Percentiles rank a stretch among this genome's conserved stretches.
Evolutionary conservation across 2,888 invertebrate genomes (phyloP).

Genomic region (Pandemis corylana): DNA sequence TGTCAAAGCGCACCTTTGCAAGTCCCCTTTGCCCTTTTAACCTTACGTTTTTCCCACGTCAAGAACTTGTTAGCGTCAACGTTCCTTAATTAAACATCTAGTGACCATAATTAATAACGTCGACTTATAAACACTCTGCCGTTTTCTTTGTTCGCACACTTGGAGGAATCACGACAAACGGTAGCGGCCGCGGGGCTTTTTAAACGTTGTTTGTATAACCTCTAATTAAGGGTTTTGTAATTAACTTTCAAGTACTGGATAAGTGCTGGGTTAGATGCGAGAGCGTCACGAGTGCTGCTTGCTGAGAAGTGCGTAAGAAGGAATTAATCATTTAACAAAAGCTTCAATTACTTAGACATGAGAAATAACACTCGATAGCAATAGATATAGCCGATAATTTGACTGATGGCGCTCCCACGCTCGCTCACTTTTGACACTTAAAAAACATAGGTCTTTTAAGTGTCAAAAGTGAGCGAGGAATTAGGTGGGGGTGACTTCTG

Average conservation of each 20-base stretch:
- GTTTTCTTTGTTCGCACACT: slow-evolving; percentile 43
- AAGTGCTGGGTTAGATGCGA: not conserved
- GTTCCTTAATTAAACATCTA: slow-evolving; percentile 57
- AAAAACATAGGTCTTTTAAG: no score
- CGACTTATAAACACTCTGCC: slow-evolving; percentile 47
- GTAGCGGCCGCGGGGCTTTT: slow-evolving; percentile 23
- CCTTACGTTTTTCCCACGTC: slow-evolving; percentile 16
- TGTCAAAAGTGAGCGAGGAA: no score
- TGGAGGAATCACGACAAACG: slow-evolving; percentile 27
- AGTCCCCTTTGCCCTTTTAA: not conserved
- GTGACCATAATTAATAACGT: slow-evolving; percentile 53
- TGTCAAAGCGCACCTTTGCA: not conserved
- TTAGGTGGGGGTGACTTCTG: no score
- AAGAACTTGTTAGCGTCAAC: slow-evolving; percentile 47
- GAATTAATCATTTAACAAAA: not conserved
- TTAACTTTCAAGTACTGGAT: not conserved
- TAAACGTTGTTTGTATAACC: slow-evolving; percentile 19
- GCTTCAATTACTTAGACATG: no score
- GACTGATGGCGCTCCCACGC: no score
- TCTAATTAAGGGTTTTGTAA: slow-evolving; percentile 14
- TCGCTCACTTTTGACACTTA: no score
- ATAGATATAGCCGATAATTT: no score
- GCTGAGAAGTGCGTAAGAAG: not conserved
- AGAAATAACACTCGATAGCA: no score
- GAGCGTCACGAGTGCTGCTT: not conserved